Conservation (phyloP, 2,113 vertebrate species). For the Microcebus ravelobensis region DNA sequence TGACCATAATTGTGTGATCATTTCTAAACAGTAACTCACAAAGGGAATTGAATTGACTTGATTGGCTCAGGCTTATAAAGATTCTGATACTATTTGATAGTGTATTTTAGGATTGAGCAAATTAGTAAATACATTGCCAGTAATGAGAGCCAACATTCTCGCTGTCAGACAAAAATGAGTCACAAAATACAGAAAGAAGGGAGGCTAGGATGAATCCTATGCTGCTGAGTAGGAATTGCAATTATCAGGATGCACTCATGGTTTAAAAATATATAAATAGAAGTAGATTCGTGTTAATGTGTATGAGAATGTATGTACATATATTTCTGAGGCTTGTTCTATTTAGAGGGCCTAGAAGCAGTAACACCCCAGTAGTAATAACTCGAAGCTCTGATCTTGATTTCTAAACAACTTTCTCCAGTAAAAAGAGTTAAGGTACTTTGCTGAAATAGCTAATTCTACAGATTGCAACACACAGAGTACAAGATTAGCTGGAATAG, state of each 20-base stretch:
- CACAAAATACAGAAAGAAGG: not conserved
- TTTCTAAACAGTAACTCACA: not conserved
- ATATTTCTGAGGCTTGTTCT: not conserved
- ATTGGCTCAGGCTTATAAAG: not conserved
- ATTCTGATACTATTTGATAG: not conserved
- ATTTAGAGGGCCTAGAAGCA: not conserved
- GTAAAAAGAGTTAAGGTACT: not conserved
- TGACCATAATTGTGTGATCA: not conserved
- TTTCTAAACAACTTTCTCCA: not conserved
- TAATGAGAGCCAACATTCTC: not conserved
- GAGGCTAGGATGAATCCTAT: not conserved
- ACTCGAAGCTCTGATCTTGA: not conserved
- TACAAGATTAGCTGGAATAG: not conserved
- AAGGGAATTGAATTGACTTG: not conserved
- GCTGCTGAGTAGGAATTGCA: not conserved
- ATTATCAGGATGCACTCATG: not conserved
- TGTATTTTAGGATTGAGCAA: constrained; percentile 16
- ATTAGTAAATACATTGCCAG: not conserved
- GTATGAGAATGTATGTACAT: not conserved
- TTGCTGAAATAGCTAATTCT: not conserved
- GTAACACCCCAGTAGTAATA: not conserved
- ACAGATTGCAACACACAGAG: not conserved
- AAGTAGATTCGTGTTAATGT: no score
- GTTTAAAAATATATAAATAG: not conserved
- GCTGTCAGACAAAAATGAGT: not conserved